Evolutionary conservation across 1,140 invertebrate genomes (phyloP), one percentile per base, ranked within the genome.

Genomic region (Leptinotarsa undecemlineata): DNA sequence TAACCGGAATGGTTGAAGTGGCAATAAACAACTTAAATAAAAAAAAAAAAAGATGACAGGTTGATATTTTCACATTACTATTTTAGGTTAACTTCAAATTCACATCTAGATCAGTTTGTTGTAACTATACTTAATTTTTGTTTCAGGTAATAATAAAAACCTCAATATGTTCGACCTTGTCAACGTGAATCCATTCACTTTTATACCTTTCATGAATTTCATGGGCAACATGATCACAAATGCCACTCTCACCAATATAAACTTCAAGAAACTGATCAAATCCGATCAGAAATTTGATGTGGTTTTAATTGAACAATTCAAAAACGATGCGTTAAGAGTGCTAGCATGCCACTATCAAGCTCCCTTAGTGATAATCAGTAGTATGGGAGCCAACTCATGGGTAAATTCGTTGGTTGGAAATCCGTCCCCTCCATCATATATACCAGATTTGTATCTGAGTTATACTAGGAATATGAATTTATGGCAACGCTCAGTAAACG

Each of bases 301-400:
- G 0, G 83, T 88, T 6, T 78, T 88, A 14, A 70, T 85, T 3
- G 86, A 87, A 61, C 78, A 83, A 23, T 87, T 87, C 62, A 81
- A 86, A 48, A 84, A 84, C 17, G 86, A 87, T 57, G 85, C 85
- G 2, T 67, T 86, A 8, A 71, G 85, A 23, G 84, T 82, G 17
- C 68, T 88, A 26, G 84, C 84, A 19, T 73, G 85, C 47, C 79
- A 84, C 68, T 85, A 84, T 57, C 82, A 86, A 20, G 85, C 81
- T 14, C 86, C 86, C 4, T 77, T 84, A 3, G 79, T 87, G 20
- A 72, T 83, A 2, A 81, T 87, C 23, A 77, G 82, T 21, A 84
- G 82, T 23, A 74, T 85, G 48, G 84, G 74, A 42, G 19, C 74
- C 0, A 77, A 66, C 26, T 11, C 14, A 3, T 81, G 78, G 77